Evolutionary conservation across 2,797 vertebrate species (phyloP), one percentile per base, ranked within the genome.

Genomic region (Danio jaintianensis): DNA sequence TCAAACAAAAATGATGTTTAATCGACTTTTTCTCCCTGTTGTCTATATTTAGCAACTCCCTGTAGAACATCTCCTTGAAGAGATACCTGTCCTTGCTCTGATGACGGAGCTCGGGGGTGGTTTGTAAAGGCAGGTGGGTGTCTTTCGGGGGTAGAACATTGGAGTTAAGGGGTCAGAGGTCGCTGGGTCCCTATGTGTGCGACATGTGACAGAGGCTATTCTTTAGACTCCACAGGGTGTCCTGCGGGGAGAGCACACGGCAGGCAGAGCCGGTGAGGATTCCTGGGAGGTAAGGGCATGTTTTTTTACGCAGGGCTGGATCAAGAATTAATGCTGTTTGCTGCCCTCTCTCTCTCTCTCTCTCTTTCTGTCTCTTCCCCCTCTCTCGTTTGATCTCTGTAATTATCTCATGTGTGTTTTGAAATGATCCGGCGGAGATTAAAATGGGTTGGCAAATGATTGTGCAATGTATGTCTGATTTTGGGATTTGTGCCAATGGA

Each of bases 171-270:
- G 81, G 81, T 75, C 77, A 69, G 80, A 83, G 83, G 75, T 88
- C 84, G 76, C 88, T 88, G 82, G 88, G 89, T 8, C 92, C 95
- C 87, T 93, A 93, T 93, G 93, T 94, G 94, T 95, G 94, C 92
- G 93, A 94, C 93, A 93, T 93, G 94, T 96, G 95, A 96, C 94
- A 96, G 95, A 96, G 95, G 96, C 96, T 96, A 94, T 96, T 96
- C 95, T 96, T 96, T 94, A 96, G 96, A 95, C 94, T 96, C 95
- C 95, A 92, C 95, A 96, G 95, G 95, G 92, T 94, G 92, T 93
- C 95, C 94, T 93, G 93, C 94, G 92, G 90, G 94, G 94, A 93
- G 94, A 93, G 93, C 92, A 92, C 90, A 80, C 91, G 94, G 91
- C 91, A 93, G 92, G 93, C 94, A 81, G 94, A 94, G 92, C 88